phyloP scores from a whole-genome alignment of 2,888 invertebrate genomes.

The Drosophila helvetica region DNA sequence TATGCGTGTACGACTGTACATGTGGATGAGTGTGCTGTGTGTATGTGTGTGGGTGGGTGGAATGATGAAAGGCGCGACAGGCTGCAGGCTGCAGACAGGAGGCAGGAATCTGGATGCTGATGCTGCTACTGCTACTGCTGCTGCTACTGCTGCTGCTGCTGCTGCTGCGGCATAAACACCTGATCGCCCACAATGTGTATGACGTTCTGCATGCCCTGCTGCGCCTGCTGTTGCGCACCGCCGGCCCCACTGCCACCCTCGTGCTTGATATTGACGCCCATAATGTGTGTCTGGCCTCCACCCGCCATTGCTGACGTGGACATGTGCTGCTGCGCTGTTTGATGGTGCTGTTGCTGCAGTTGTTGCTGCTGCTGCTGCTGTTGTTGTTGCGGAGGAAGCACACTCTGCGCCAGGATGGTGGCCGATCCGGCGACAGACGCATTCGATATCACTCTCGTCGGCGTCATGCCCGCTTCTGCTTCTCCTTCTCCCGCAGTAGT shows the following conservation, averaged over 20 bases:
- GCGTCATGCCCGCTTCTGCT: slow-evolving; percentile 42
- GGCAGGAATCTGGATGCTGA: slow-evolving; percentile 4
- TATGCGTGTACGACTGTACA: slow-evolving; percentile 29
- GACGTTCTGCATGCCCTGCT: slow-evolving; percentile 77
- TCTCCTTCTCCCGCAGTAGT: slow-evolving; percentile 51
- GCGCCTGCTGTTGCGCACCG: slow-evolving; percentile 56
- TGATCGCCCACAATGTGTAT: slow-evolving; percentile 82
- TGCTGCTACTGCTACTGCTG: slow-evolving; percentile 1
- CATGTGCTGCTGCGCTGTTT: slow-evolving; percentile 59
- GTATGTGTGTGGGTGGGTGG: slow-evolving; percentile 42
- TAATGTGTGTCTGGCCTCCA: slow-evolving; percentile 66
- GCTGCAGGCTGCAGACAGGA: slow-evolving; percentile 4
- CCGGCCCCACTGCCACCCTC: slow-evolving; percentile 49
- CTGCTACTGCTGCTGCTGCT: slow-evolving; percentile 46
- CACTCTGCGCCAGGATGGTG: slow-evolving; percentile 62
- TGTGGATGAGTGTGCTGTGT: slow-evolving; percentile 17
- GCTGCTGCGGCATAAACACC: slow-evolving; percentile 69
- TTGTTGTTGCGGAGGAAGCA: slow-evolving; percentile 67
- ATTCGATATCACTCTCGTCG: slow-evolving; percentile 51
- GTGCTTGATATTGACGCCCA: slow-evolving; percentile 63
- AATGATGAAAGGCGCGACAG: slow-evolving; percentile 58
- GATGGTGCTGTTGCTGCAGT: slow-evolving; percentile 48
- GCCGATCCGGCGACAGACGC: slow-evolving; percentile 45
- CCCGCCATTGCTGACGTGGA: slow-evolving; percentile 63
- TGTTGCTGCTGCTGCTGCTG: slow-evolving; percentile 56